Conservation (phyloP, 2,888 invertebrate species). For the Neoaliturus tenellus region DNA sequence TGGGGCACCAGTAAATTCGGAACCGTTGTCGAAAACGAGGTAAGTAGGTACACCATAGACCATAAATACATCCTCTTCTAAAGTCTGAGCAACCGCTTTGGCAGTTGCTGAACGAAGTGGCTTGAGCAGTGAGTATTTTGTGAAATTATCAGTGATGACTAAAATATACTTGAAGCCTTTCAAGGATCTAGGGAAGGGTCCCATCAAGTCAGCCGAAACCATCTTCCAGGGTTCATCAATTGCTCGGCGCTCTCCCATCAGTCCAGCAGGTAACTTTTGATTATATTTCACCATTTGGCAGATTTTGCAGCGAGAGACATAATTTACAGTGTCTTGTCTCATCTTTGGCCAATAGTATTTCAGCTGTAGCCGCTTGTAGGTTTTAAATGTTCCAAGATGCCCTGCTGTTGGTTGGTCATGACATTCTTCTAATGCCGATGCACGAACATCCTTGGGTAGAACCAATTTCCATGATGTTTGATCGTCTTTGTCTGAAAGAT, state of each 20-base stretch:
- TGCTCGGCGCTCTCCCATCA: not conserved
- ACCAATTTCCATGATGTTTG: not conserved
- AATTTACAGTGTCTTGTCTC: conserved; percentile 59
- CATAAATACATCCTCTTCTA: too few species aligned
- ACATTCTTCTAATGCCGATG: not conserved
- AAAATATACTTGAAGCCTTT: too few species aligned
- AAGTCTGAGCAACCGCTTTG: too few species aligned
- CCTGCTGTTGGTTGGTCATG: conserved; percentile 54
- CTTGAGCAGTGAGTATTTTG: conserved; percentile 63
- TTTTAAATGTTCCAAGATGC: conserved; percentile 62
- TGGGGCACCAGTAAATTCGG: conserved; percentile 14
- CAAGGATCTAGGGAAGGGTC: too few species aligned
- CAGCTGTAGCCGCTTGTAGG: conserved; percentile 41
- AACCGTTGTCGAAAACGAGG: too few species aligned
- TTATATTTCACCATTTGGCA: conserved; percentile 60
- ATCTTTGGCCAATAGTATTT: conserved; percentile 66
- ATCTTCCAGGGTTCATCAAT: conserved; percentile 62
- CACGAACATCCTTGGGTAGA: not conserved
- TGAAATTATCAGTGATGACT: conserved; percentile 66
- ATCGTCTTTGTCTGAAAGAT: not conserved
- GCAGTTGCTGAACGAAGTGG: conserved; percentile 64
- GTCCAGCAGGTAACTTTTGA: not conserved
- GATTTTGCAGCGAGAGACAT: conserved; percentile 62
- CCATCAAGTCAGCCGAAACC: too few species aligned
- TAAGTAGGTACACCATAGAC: conserved; percentile 36